These are phyloP conservation scores for Dromococcyx pavoninus DNA, from an alignment of 2,797 vertebrate genomes.

Conservation along the genomic window DNA sequence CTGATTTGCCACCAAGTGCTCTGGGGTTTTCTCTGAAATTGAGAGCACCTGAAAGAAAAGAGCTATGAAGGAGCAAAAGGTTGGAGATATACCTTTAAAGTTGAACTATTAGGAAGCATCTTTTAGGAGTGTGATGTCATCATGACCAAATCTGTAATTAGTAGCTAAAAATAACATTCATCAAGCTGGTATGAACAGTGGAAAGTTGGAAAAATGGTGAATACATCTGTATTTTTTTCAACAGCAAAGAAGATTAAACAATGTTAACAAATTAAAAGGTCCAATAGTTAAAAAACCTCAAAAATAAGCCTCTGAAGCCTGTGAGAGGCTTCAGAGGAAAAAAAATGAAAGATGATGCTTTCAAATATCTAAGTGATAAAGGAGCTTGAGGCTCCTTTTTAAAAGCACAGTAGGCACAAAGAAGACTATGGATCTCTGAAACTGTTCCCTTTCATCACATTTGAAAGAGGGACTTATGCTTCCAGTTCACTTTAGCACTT, in stretches of 20 bases:
- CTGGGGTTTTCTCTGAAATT: not conserved
- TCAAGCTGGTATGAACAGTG: not conserved
- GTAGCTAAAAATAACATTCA: not conserved
- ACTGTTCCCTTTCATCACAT: slow-evolving; percentile 24
- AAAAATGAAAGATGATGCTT: slow-evolving; percentile 27
- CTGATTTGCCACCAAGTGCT: not conserved
- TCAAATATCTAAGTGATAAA: slow-evolving; percentile 10
- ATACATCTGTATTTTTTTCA: not conserved
- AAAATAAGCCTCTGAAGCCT: not conserved
- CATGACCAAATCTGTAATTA: not conserved
- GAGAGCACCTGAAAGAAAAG: not conserved
- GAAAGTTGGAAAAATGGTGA: not conserved
- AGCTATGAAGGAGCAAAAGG: not conserved
- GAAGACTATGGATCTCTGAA: not conserved
- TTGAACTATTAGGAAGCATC: not conserved
- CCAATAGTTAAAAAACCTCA: not conserved
- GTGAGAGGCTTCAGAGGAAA: slow-evolving; percentile 23
- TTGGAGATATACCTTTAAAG: not conserved
- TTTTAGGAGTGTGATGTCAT: not conserved
- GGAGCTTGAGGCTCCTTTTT: not conserved
- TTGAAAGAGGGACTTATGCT: slow-evolving; percentile 14
- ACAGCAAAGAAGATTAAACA: not conserved
- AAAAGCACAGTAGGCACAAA: slow-evolving; percentile 1
- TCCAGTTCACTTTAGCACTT: slow-evolving; percentile 20
- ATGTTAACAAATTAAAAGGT: slow-evolving; percentile 12